Base-by-base conservation (phyloP, 37 sponge, comb jelly and placozoan genomes). In the Hexactinellida sp. region DNA sequence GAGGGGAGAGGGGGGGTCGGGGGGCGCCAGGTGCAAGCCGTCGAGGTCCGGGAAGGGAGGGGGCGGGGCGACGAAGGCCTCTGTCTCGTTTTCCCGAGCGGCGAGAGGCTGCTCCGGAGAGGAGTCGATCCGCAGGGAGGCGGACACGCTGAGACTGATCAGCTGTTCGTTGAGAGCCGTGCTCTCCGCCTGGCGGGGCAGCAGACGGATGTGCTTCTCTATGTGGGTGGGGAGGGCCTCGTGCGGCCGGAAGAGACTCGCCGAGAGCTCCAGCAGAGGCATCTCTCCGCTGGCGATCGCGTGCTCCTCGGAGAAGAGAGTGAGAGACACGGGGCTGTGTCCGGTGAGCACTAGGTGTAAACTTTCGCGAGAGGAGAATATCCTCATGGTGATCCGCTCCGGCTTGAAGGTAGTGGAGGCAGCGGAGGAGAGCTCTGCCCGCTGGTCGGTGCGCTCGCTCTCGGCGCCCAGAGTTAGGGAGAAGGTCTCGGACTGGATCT, bases 381-480 rank as follows among this genome's bases (percentile, higher is more conserved):
- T 38, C 36, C 93, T 24, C 47, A 93, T 86, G 32, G 91, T 89
- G 23, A 91, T 89, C 16, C 91, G 76, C 86, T 93, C 93, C 16
- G 93, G 88, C 5, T 52, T 54, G 82, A 93, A 91, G 51, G 55
- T 37, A 25, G 83, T 51, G 32, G 93, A 84, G 34, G 76, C 76
- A 3, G 76, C 25, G 25, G 30, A 63, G 76, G 19, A 3, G 32
- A n/a, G 3, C 3, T 63, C 76, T 7, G 30, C 28, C 34, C 5
- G 76, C 34, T 63, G 76, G 34, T 63, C 76, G 3, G 76, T 28
- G 19, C 25, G 25, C 76, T 63, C 76, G 30, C 76, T 63, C 76
- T 63, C 76, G 5, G 76, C 76, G 25, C 76, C 76, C 25, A 63
- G 76, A 63, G 76, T 63, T 7, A 63, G 76, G 34, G 76, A 63